Conservation (phyloP, 2,888 invertebrate genomes). For the Oegoconia quadripuncta region DNA sequence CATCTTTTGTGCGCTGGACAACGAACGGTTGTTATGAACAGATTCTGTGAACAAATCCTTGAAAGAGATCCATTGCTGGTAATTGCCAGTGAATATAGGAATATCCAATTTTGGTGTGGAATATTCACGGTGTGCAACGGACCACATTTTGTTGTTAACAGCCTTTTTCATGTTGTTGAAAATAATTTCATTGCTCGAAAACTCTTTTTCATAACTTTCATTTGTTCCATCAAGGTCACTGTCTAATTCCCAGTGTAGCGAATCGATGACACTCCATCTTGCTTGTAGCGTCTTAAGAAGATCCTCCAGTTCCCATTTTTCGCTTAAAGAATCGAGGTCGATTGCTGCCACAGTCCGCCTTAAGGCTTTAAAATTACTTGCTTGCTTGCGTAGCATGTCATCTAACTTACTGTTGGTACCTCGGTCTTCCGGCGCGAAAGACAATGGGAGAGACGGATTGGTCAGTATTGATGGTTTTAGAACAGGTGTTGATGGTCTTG, state of each 20-base stretch:
- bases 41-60: conserved; percentile 18
- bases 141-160: conserved; percentile 15
- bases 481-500: too few species aligned
- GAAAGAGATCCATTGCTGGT: conserved; percentile 12
- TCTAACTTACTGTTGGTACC: conserved; percentile 4
- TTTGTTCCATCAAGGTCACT: conserved; percentile 8
- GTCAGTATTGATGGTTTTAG: too few species aligned
- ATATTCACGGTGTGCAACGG: conserved; percentile 5
- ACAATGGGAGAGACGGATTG: not conserved
- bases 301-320: conserved; percentile 14
- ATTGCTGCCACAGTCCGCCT: conserved; percentile 8
- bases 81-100: conserved; percentile 12
- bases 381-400: conserved; percentile 5
- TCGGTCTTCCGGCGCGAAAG: too few species aligned
- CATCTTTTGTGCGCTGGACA: too few species aligned
- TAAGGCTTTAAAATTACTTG: conserved; percentile 7
- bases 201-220: not conserved
- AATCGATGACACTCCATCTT: conserved; percentile 14
- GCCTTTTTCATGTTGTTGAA: conserved; percentile 11
- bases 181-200: not conserved
- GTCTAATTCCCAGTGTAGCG: conserved; percentile 13
- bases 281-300: conserved; percentile 6
- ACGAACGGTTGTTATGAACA: conserved; percentile 19
- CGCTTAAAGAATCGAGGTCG: conserved; percentile 2
- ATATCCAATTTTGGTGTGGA: conserved; percentile 15